Conservation (phyloP, 2,888 invertebrate genomes). For the Dryocosmus kuriphilus region DNA sequence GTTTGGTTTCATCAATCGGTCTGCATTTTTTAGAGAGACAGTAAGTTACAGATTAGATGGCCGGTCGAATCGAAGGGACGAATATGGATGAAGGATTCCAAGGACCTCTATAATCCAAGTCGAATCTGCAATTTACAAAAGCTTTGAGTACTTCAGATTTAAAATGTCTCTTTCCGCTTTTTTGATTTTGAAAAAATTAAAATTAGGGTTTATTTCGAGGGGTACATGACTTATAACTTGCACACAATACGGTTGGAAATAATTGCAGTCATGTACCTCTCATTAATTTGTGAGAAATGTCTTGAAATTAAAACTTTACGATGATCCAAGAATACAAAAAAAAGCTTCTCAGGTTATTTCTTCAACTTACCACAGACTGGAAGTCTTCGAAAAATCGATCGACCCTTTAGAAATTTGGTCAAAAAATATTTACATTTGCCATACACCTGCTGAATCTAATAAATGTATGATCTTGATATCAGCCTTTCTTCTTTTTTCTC, state of each 20-base stretch:
- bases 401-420: neutral
- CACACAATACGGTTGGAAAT: too few species aligned
- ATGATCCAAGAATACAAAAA: neutral
- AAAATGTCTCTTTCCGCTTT: neutral
- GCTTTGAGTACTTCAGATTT: neutral
- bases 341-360: neutral
- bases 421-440: constrained; percentile 5
- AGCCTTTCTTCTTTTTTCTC: neutral
- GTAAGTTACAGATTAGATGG: neutral
- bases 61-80: constrained; percentile 12
- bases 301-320: too few species aligned
- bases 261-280: too few species aligned
- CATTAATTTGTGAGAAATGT: too few species aligned
- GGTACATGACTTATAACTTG: too few species aligned
- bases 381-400: constrained; percentile 11
- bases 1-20: neutral
- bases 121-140: neutral
- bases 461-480: constrained; percentile 4
- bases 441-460: neutral
- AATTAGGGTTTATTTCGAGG: neutral
- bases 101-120: constrained; percentile 8
- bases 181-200: neutral
- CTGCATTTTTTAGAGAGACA: neutral
- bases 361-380: neutral
- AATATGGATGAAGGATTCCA: neutral